Evolutionary conservation across 2,797 vertebrate genomes (phyloP).

Genomic region (Periparus ater): DNA sequence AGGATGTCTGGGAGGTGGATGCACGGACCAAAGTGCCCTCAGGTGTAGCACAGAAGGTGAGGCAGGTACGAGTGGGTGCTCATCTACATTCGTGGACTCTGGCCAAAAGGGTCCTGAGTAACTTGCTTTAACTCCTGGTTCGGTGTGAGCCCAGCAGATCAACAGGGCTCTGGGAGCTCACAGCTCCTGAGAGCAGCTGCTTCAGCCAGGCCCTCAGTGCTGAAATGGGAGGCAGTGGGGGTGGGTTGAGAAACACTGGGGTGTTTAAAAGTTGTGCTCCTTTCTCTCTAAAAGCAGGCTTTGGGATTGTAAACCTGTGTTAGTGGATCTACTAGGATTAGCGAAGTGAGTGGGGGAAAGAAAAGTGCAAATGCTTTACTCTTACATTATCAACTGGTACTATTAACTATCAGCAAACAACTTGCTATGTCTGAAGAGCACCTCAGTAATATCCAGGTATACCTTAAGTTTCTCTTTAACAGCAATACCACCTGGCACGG

Average conservation of each 20-base stretch:
- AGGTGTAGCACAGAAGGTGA: not conserved
- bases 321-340: not conserved
- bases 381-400: not conserved
- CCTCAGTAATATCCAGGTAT: not conserved
- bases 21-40: not conserved
- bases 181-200: not conserved
- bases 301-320: not conserved
- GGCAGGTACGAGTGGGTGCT: not conserved
- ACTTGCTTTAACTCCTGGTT: not conserved
- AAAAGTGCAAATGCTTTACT: not conserved
- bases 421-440: not conserved
- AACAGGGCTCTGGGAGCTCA: not conserved
- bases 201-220: accelerated
- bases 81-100: not conserved
- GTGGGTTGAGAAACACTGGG: not conserved
- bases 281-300: not conserved
- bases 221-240: not conserved
- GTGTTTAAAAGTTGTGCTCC: not conserved
- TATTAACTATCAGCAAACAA: not conserved
- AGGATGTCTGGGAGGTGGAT: conserved; percentile 16
- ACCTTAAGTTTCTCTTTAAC: conserved; percentile 21
- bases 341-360: not conserved
- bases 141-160: not conserved
- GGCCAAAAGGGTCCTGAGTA: not conserved
- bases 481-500: conserved; percentile 40